Evolutionary conservation across 2,113 vertebrate species (phyloP).

Genomic region (Rhynchomys soricoides): DNA sequence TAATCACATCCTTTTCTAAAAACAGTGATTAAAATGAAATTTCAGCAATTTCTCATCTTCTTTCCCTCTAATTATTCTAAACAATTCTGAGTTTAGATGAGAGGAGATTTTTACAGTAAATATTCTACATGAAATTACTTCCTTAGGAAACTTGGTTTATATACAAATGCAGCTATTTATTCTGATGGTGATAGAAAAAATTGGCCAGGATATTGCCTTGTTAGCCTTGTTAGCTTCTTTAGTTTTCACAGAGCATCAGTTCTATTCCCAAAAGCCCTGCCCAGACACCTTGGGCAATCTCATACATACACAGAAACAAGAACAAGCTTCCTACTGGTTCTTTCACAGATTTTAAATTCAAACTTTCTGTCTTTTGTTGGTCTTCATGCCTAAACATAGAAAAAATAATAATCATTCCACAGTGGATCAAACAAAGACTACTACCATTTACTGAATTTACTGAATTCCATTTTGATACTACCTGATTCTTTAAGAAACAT

Average conservation of each 20-base stretch:
- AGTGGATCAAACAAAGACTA: conserved; percentile 6
- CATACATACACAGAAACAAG: background rate
- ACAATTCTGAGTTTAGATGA: background rate
- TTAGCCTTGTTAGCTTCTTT: conserved; percentile 12
- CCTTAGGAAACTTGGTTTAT: background rate
- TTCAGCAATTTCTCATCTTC: conserved; percentile 10
- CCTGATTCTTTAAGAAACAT: background rate
- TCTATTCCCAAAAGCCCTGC: background rate
- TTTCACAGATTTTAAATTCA: background rate
- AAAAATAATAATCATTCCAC: background rate
- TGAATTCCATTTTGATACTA: conserved; percentile 44
- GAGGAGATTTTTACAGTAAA: background rate
- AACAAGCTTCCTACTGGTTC: background rate
- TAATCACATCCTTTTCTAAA: conserved; percentile 24
- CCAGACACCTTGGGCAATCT: background rate
- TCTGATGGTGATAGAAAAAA: background rate
- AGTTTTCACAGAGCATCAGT: background rate
- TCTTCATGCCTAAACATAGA: conserved; percentile 6
- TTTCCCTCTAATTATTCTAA: conserved; percentile 13
- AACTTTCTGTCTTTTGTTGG: background rate
- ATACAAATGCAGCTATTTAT: background rate
- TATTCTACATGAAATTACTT: background rate
- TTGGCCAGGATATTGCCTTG: background rate
- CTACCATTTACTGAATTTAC: background rate
- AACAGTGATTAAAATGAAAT: conserved; percentile 22